Conservation (phyloP, 2,797 vertebrate genomes). For the Gadopsis marmoratus region DNA sequence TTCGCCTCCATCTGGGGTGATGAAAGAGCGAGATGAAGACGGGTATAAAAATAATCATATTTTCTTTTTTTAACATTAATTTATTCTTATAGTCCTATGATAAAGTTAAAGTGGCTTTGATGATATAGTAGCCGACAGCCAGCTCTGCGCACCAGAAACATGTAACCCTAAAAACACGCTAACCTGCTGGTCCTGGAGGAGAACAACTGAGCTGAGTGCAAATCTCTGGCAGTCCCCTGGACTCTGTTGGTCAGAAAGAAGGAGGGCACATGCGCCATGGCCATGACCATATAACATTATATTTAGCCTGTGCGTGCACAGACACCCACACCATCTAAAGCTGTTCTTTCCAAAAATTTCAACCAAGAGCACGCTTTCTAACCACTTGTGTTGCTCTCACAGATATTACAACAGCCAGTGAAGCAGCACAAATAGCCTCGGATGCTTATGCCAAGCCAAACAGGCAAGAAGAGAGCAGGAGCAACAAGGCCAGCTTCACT, state of each 20-base stretch:
- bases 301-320: not conserved
- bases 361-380: not conserved
- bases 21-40: not conserved
- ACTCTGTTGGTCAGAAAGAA: not conserved
- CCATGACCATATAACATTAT: not conserved
- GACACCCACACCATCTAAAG: not conserved
- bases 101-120: not conserved
- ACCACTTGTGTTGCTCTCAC: not conserved
- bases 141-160: constrained; percentile 8
- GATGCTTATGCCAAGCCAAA: not conserved
- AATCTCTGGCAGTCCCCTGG: not conserved
- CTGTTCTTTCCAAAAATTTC: not conserved
- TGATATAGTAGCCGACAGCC: constrained; percentile 14
- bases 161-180: not conserved
- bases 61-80: not conserved
- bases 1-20: not conserved
- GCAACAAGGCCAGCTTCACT: not conserved
- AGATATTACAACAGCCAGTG: not conserved
- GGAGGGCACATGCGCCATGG: not conserved
- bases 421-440: not conserved
- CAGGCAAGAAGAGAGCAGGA: constrained; percentile 1
- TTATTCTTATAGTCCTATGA: not conserved
- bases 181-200: constrained; percentile 6
- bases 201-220: not conserved
- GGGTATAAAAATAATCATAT: not conserved